Base-by-base conservation (phyloP, 1,140 invertebrate genomes). In the Trachymyrmex septentrionalis region DNA sequence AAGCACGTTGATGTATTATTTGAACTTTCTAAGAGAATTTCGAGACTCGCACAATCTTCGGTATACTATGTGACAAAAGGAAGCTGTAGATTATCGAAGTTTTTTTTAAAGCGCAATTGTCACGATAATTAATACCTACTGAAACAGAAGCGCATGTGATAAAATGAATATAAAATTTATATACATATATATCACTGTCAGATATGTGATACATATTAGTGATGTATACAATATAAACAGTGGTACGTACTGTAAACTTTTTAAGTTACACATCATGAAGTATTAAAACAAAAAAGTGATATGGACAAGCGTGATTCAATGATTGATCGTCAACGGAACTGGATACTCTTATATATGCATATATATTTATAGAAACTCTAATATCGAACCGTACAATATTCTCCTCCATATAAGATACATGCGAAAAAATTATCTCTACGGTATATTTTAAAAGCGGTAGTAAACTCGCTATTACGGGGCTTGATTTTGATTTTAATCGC, bases 31-130 rank as follows among this genome's bases (percentile, higher is more conserved):
- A 24, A 3, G 14, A 80, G 14, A 9, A 44, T 34, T 59, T 73
- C 55, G 14, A 82, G 24, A n/a, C 12, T 73, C 34, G 48, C 5
- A 24, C 6, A 57, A 81, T n/a, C 48, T 10, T 57, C n/a, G 14
- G 0, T 44, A 48, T 14, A 10, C 0, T 30, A 9, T 24, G 7
- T 55, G 5, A 4, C 24, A 38, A 50, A 50, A 66, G 38, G 19
- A 78, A 66, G 38, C 2, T 34, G 5, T 21, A 48, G 1, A 64
- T 78, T 66, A 6, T 80, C 61, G 63, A 77, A n/a, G 75, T 91
- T 92, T 93, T 91, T 91, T 91, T 91, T 92, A 82, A 92, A 85
- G 90, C 90, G 88, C 86, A 84, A 91, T 92, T 90, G 71, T 90
- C 91, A 92, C 91, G 92, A 92, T 92, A 91, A 86, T 92, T 82